Evolutionary conservation across 2,888 invertebrate species (phyloP).

Genomic region (Lathronympha strigana): DNA sequence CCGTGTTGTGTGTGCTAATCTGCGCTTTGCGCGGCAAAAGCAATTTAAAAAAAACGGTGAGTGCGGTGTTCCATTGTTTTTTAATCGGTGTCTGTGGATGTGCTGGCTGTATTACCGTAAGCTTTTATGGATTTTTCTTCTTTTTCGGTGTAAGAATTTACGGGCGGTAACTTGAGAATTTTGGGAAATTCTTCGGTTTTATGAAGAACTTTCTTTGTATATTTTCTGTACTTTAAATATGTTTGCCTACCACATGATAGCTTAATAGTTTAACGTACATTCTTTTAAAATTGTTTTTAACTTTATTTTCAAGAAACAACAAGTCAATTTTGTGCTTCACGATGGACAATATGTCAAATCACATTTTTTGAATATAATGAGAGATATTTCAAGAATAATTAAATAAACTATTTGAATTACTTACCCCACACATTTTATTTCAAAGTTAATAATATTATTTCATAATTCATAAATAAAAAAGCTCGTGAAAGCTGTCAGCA

Average conservation of each 20-base stretch:
- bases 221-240: neutral
- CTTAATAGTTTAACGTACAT: too few relatives aligned
- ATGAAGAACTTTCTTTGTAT: neutral
- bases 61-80: constrained; percentile 55
- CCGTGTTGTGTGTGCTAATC: constrained; percentile 52
- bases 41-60: constrained; percentile 65
- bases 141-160: constrained; percentile 18
- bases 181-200: constrained; percentile 17
- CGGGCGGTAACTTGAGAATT: constrained; percentile 17
- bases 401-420: too few relatives aligned
- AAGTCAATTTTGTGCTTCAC: too few relatives aligned
- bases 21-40: constrained; percentile 57
- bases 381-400: too few relatives aligned
- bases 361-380: too few relatives aligned
- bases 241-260: too few relatives aligned
- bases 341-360: too few relatives aligned
- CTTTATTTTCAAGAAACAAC: too few relatives aligned
- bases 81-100: constrained; percentile 20
- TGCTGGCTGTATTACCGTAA: constrained; percentile 24
- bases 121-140: constrained; percentile 27
- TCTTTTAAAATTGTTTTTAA: too few relatives aligned
- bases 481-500: neutral
- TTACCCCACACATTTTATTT: too few relatives aligned
- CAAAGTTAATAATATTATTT: too few relatives aligned
- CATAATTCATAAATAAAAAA: neutral